Percentiles rank a stretch among this genome's conserved stretches.
Conservation (phyloP, 2,888 invertebrate genomes). For the Cryptocephalus moraei region DNA sequence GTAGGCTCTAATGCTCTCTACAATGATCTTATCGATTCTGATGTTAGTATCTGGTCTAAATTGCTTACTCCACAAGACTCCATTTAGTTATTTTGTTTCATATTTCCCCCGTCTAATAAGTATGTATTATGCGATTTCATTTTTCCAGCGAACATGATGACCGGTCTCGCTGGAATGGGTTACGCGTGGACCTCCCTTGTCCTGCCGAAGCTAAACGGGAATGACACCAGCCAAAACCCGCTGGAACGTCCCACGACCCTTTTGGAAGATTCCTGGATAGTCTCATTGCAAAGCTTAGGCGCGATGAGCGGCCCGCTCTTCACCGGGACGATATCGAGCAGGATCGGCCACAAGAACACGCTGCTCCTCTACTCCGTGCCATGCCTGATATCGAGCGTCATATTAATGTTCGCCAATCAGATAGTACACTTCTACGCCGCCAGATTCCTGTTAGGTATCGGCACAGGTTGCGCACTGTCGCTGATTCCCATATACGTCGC, state of each 20-base stretch:
- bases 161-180: slow-evolving; percentile 17
- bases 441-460: slow-evolving; percentile 50
- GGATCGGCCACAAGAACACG: slow-evolving; percentile 55
- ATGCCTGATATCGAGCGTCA: no score
- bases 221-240: slow-evolving; percentile 17
- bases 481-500: slow-evolving; percentile 76
- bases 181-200: slow-evolving; percentile 24
- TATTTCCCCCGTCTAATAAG: no score
- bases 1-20: no score
- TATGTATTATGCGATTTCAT: no score
- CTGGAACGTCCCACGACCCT: slow-evolving; percentile 14
- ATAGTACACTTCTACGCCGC: slow-evolving; percentile 39
- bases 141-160: slow-evolving; percentile 22
- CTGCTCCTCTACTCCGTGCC: slow-evolving; percentile 53
- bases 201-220: slow-evolving; percentile 18
- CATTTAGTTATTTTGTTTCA: no score
- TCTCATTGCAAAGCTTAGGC: slow-evolving; percentile 21
- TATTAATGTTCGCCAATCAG: slow-evolving; percentile 43
- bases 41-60: no score
- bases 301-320: slow-evolving; percentile 21
- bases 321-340: slow-evolving; percentile 14
- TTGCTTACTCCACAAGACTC: no score
- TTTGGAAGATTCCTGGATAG: slow-evolving; percentile 22
- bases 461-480: slow-evolving; percentile 58
- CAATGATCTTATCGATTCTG: no score